These are phyloP conservation scores for Prionailurus bengalensis DNA, from an alignment of 2,113 vertebrate genomes.

Conservation along the genomic window DNA sequence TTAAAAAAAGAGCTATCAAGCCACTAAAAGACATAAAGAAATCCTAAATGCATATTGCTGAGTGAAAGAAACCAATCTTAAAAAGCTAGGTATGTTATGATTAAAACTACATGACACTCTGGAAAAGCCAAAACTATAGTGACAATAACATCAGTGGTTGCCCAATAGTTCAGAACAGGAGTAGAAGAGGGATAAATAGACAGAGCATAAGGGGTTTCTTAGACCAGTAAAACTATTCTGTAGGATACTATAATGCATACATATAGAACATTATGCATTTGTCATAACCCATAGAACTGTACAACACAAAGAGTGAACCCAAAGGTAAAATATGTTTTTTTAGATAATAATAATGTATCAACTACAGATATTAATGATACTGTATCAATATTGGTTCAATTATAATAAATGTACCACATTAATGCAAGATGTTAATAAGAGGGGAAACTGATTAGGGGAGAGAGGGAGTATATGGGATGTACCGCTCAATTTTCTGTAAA, in stretches of 20 bases:
- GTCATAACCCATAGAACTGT: background rate
- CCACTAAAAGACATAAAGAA: conserved; percentile 8
- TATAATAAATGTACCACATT: background rate
- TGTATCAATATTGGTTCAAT: background rate
- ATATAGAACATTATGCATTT: background rate
- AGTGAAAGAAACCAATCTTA: background rate
- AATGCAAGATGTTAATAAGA: background rate
- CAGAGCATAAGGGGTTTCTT: background rate
- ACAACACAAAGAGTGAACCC: background rate
- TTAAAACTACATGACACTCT: background rate
- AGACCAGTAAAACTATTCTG: background rate
- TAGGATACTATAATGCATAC: background rate
- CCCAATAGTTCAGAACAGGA: background rate
- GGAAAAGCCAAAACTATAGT: background rate
- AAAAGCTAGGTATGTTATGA: background rate
- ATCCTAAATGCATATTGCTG: background rate
- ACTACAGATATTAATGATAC: background rate
- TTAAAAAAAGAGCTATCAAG: conserved; percentile 41
- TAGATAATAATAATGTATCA: background rate
- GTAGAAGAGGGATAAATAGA: background rate
- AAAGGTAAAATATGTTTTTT: background rate
- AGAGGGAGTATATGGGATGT: background rate
- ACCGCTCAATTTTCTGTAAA: background rate
- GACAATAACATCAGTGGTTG: background rate
- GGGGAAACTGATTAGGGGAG: background rate